Percentiles rank a stretch among this genome's conserved stretches.
These are phyloP conservation scores for Lasiommata megera DNA, from an alignment of 2,888 invertebrate species.

Conservation along the genomic window DNA sequence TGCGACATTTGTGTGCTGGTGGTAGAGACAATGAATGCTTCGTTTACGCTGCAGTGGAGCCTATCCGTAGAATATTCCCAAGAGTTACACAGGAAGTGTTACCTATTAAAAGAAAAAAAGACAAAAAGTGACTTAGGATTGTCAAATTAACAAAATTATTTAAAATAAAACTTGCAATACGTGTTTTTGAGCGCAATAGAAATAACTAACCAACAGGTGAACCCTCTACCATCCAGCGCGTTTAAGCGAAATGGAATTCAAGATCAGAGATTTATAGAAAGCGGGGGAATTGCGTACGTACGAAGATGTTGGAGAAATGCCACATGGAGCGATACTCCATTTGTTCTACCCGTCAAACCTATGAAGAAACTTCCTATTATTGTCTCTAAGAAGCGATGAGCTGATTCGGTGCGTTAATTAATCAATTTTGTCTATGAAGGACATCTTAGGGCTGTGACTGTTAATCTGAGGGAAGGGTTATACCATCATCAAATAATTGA, in stretches of 20 bases:
- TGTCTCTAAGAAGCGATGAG: constrained; percentile 49
- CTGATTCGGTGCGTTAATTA: constrained; percentile 47
- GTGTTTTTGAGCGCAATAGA: constrained; percentile 12
- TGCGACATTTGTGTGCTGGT: constrained; percentile 57
- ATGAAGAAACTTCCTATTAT: constrained; percentile 60
- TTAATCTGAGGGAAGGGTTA: constrained; percentile 31
- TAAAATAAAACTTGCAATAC: background rate
- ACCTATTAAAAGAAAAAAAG: constrained; percentile 55
- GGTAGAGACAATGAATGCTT: constrained; percentile 37
- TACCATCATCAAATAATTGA: constrained; percentile 18
- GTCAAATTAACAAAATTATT: background rate
- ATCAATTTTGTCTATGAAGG: constrained; percentile 36
- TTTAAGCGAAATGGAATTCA: constrained; percentile 69
- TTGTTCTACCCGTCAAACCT: constrained; percentile 54
- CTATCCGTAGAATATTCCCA: constrained; percentile 50
- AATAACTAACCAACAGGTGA: constrained; percentile 53
- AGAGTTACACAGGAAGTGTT: constrained; percentile 60
- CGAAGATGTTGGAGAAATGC: constrained; percentile 61
- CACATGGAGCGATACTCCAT: constrained; percentile 52
- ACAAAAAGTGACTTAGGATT: constrained; percentile 40
- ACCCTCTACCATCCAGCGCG: constrained; percentile 62
- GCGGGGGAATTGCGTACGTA: constrained; percentile 64
- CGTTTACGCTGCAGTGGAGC: constrained; percentile 57
- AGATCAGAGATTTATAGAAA: constrained; percentile 62
- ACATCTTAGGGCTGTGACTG: constrained; percentile 33